phyloP scores from a whole-genome alignment of 92 coral and sea anemone species.

The Parazoanthus swiftii region DNA sequence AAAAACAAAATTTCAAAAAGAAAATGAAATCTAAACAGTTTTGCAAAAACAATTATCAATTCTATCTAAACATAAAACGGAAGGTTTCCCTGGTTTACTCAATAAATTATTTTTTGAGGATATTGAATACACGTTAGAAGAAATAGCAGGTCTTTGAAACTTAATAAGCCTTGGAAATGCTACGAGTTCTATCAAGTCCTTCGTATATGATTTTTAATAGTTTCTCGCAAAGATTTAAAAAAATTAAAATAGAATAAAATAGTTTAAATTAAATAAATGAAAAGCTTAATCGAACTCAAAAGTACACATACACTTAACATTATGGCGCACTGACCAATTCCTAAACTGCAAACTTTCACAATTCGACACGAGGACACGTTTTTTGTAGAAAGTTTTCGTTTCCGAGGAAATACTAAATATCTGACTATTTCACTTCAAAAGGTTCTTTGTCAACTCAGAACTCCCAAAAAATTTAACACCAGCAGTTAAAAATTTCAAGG shows the following conservation, averaged over 20 bases:
- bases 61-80: background rate
- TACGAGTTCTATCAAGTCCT: background rate
- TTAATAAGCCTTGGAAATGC: background rate
- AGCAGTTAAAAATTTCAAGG: no score
- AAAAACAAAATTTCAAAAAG: no score
- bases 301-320: background rate
- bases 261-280: no score
- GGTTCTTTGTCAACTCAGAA: no score
- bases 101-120: background rate
- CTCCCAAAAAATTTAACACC: no score
- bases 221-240: background rate
- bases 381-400: no score
- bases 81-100: background rate
- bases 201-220: background rate
- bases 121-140: background rate
- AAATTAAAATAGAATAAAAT: no score
- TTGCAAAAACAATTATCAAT: background rate
- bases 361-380: no score
- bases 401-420: no score
- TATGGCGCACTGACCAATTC: no score
- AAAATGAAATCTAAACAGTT: background rate
- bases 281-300: background rate
- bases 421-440: no score
- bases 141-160: background rate
- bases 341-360: no score